phyloP scores from a whole-genome alignment of 2,888 invertebrate species.

The Xestobium rufovillosum region DNA sequence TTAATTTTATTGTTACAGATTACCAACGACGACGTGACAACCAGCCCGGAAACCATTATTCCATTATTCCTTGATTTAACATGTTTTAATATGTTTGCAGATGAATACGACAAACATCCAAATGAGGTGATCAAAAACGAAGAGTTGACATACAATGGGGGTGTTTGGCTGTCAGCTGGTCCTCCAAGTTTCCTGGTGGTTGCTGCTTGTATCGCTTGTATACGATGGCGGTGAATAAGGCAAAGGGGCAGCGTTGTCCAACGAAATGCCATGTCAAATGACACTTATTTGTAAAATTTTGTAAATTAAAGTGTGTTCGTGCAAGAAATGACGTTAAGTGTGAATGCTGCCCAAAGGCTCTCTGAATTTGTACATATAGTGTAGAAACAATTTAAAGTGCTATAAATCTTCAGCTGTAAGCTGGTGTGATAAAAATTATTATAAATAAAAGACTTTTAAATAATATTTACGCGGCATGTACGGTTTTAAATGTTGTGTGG shows the following conservation, averaged over 20 bases:
- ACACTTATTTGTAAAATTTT: constrained; percentile 24
- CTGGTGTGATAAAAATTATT: no score
- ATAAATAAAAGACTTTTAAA: no score
- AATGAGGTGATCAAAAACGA: constrained; percentile 89
- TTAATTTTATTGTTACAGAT: no score
- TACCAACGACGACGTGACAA: no score
- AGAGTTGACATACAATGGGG: constrained; percentile 67
- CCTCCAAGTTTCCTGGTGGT: constrained; percentile 31
- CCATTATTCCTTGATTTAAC: no score
- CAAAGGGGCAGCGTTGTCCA: constrained; percentile 24
- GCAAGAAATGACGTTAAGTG: constrained; percentile 15
- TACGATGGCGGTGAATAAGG: constrained; percentile 36
- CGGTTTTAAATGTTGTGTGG: background rate
- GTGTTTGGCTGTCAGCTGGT: constrained; percentile 32
- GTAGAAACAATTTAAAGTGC: no score
- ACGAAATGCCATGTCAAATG: constrained; percentile 22
- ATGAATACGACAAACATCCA: constrained; percentile 79
- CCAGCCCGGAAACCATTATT: no score
- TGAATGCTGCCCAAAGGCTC: no score
- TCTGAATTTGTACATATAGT: no score
- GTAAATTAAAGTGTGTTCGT: constrained; percentile 19
- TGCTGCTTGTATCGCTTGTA: constrained; percentile 29
- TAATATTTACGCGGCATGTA: no score
- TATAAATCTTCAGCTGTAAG: no score
- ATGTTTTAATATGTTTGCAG: no score